Conservation (phyloP, 2,113 vertebrate genomes). For the Synodontis membranacea region DNA sequence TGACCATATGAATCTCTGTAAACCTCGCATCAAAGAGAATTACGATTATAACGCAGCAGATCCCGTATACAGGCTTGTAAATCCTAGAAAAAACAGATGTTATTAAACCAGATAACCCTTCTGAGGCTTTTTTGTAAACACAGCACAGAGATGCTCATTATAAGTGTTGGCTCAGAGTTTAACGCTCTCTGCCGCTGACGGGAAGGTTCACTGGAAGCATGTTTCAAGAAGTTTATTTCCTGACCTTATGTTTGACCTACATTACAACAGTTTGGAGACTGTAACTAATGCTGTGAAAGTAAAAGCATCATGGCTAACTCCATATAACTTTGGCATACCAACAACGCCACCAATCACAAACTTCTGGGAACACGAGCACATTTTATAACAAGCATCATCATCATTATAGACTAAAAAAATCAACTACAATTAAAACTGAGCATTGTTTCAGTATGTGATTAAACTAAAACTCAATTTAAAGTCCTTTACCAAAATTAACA, state of each 20-base stretch:
- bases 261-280: background rate
- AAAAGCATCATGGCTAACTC: no score
- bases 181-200: background rate
- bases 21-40: background rate
- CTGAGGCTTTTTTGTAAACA: constrained; percentile 14
- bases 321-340: no score
- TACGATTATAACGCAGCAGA: background rate
- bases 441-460: no score
- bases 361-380: no score
- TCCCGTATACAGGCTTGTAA: background rate
- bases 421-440: no score
- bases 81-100: background rate
- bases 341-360: no score
- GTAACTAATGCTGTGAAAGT: no score
- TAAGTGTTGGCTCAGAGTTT: background rate
- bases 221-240: background rate
- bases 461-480: no score
- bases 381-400: no score
- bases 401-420: no score
- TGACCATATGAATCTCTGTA: background rate
- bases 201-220: background rate
- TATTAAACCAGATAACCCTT: constrained; percentile 4
- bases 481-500: no score
- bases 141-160: background rate
- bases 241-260: background rate